Conservation (phyloP, 1,140 invertebrate species). For the Aradophagus sp. region DNA sequence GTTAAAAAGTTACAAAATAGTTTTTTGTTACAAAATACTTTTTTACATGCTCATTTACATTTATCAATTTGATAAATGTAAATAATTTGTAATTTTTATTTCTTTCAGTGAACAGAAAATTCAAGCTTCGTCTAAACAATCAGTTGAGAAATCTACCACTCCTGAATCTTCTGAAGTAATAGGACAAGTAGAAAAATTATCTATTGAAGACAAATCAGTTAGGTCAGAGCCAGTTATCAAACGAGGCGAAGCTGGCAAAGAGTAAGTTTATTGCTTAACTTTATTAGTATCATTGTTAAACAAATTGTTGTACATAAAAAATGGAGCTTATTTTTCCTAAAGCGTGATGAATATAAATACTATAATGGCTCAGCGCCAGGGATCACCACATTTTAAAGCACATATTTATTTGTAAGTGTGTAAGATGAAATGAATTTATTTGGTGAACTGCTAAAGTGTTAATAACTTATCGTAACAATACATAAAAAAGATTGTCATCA, state of each 20-base stretch:
- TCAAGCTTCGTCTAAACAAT: neutral
- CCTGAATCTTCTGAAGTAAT: constrained; percentile 33
- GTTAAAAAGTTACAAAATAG: too few species aligned
- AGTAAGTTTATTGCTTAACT: constrained; percentile 60
- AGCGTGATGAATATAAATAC: constrained; percentile 1
- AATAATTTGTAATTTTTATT: neutral
- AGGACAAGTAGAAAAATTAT: constrained; percentile 52
- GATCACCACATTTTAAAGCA: too few species aligned
- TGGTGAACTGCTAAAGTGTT: too few species aligned
- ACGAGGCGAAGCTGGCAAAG: constrained; percentile 51
- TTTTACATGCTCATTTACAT: neutral
- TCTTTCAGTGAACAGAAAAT: constrained; percentile 7
- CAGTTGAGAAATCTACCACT: neutral
- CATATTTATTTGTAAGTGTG: too few species aligned
- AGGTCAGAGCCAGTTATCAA: constrained; percentile 19
- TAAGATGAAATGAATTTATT: too few species aligned
- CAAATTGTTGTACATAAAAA: too few species aligned
- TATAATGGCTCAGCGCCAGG: neutral
- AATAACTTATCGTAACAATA: too few species aligned
- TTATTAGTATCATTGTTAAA: too few species aligned
- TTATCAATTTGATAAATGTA: neutral
- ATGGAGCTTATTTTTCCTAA: too few species aligned
- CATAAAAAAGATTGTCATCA: too few species aligned
- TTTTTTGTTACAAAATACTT: neutral
- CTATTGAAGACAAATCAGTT: constrained; percentile 42